Evolutionary conservation across 2,888 invertebrate genomes (phyloP), one percentile per base, ranked within the genome.

Genomic region (Calephelis perditalis): DNA sequence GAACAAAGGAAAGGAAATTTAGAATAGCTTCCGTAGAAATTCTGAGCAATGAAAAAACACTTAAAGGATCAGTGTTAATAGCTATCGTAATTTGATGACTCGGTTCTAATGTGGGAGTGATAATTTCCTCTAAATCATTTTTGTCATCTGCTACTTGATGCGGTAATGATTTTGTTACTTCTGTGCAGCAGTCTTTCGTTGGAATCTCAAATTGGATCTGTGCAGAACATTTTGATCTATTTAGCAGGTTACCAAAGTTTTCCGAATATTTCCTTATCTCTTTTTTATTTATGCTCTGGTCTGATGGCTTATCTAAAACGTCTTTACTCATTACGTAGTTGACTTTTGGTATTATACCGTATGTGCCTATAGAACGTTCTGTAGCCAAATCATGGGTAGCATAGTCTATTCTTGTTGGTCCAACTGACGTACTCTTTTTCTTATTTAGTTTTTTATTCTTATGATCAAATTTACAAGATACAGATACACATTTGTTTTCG

Each of bases 21-120:
- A 72, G 79, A 5, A 86, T 62, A 1, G 81, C 71, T 11, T 84
- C 85, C 1, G 77, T 73, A 2, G 86, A 86, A 52, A 86, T 70
- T 26, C 72, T 76, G 55, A 88, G 47, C 47, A 88, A 67, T 2
- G 79, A 76, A 0, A 79, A 58, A 10, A 86, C 65, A 9, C 85
- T 79, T 0, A 87, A 61, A 7, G 87, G 87, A 57, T 88, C 89
- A 5, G 88, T 88, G 61, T 88, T 88, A n/a, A 85, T 82, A 4
- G 83, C 85, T 62, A 81, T 81, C 0, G 82, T 78, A 68, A 80
- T 77, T 47, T 59, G 65, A 8, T 58, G 70, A 7, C 57, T 47
- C 7, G 61, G 45, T 9, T 57, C 61, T 55, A 63, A 58, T 5
- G 61, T 60, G 36, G 59, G 52, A 12, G 36, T 56, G 4, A 70